Evolutionary conservation across 2,888 invertebrate genomes (phyloP).

Genomic region (Glaucopsyche alexis): DNA sequence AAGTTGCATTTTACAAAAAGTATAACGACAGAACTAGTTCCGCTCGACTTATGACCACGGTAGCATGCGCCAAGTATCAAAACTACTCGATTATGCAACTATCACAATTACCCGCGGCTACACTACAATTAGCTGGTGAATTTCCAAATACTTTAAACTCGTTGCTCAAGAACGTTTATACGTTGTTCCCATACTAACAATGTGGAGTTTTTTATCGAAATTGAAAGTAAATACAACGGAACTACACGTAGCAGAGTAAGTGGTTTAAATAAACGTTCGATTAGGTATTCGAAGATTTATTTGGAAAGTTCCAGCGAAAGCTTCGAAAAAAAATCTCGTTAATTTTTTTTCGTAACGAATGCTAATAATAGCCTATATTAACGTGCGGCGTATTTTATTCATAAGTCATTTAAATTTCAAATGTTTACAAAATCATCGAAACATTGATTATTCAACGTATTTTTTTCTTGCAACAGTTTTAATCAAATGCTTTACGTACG

Average conservation of each 20-base stretch:
- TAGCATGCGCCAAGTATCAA: constrained; percentile 43
- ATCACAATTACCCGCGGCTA: constrained; percentile 48
- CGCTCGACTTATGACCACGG: constrained; percentile 37
- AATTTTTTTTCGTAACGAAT: constrained; percentile 13
- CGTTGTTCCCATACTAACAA: constrained; percentile 28
- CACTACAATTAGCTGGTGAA: constrained; percentile 44
- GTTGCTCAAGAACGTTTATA: constrained; percentile 26
- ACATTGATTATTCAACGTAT: neutral
- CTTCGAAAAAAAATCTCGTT: neutral
- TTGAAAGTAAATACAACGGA: constrained; percentile 27
- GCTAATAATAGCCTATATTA: constrained; percentile 2
- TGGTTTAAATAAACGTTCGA: neutral
- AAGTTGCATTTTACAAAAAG: neutral
- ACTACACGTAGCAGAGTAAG: neutral
- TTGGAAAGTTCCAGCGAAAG: constrained; percentile 21
- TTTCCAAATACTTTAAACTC: constrained; percentile 43
- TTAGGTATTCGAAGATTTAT: neutral
- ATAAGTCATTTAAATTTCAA: neutral
- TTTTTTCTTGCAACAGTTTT: constrained; percentile 2
- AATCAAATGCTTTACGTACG: neutral
- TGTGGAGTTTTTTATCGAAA: constrained; percentile 24
- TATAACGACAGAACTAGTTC: constrained; percentile 16
- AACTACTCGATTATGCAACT: constrained; percentile 50
- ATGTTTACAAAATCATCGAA: neutral
- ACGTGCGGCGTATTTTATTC: neutral